Percentiles rank a stretch among this genome's conserved stretches.
Evolutionary conservation across 2,888 invertebrate genomes (phyloP).

Genomic region (Macrophya alboannulata): DNA sequence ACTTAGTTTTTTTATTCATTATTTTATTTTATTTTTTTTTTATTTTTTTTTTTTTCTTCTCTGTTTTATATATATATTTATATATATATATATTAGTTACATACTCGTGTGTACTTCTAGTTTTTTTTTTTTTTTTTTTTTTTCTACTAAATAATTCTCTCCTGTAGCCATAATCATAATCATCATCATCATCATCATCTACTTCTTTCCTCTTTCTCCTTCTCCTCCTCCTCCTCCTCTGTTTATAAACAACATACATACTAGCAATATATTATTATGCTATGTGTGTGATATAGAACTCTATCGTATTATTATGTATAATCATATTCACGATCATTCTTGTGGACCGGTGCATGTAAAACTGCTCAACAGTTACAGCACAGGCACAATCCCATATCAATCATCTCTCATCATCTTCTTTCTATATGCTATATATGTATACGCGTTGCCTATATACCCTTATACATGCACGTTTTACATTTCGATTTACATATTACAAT

Average conservation of each 20-base stretch:
- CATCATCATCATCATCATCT: slow-evolving; percentile 31
- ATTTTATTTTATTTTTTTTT: slow-evolving; percentile 53
- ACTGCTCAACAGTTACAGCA: slow-evolving; percentile 77
- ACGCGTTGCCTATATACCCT: slow-evolving; percentile 19
- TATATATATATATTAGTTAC: slow-evolving; percentile 9
- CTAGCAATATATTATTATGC: slow-evolving; percentile 80
- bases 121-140: slow-evolving; percentile 45
- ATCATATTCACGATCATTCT: slow-evolving; percentile 70
- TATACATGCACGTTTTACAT: slow-evolving; percentile 44
- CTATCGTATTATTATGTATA: slow-evolving; percentile 77
- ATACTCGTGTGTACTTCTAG: background rate
- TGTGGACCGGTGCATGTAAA: slow-evolving; percentile 63
- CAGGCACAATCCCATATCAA: slow-evolving; percentile 55
- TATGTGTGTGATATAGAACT: slow-evolving; percentile 78
- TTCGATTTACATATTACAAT: slow-evolving; percentile 33
- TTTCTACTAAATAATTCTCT: slow-evolving; percentile 26
- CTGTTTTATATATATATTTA: slow-evolving; percentile 9
- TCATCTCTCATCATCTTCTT: slow-evolving; percentile 24
- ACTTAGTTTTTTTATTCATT: slow-evolving; percentile 48
- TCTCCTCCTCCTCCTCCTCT: slow-evolving; percentile 61
- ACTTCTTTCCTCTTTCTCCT: no score
- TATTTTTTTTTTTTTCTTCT: slow-evolving; percentile 40
- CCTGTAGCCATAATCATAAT: background rate
- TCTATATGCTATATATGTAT: slow-evolving; percentile 43
- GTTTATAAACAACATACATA: slow-evolving; percentile 76